phyloP scores from a whole-genome alignment of 2,888 invertebrate genomes.

The Meganola albula region DNA sequence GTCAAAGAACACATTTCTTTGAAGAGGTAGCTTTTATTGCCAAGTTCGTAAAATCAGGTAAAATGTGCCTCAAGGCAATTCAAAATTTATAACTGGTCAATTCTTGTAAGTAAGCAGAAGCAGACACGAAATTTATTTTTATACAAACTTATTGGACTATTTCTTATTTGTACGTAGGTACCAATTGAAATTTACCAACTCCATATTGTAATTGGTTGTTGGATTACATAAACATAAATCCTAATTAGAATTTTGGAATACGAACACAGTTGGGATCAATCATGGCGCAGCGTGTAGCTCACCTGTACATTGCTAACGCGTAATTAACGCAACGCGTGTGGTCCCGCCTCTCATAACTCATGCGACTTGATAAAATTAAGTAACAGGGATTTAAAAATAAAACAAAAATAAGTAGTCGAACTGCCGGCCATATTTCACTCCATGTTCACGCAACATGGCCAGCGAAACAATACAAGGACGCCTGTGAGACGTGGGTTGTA shows the following conservation, averaged over 20 bases:
- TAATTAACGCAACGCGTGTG: constrained; percentile 73
- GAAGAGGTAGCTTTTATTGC: no score
- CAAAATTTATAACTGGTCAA: no score
- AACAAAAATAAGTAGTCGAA: constrained; percentile 70
- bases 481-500: constrained; percentile 44
- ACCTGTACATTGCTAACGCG: constrained; percentile 48
- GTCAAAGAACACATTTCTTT: no score
- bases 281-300: constrained; percentile 29
- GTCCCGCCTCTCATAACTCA: constrained; percentile 73
- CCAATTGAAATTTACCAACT: constrained; percentile 18
- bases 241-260: constrained; percentile 22
- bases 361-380: constrained; percentile 77
- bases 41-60: no score
- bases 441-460: constrained; percentile 70
- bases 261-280: constrained; percentile 28
- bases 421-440: constrained; percentile 72
- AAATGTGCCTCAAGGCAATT: constrained; percentile 8
- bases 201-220: constrained; percentile 13
- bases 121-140: no score
- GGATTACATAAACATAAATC: constrained; percentile 15
- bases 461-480: constrained; percentile 77
- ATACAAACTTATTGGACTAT: constrained; percentile 23
- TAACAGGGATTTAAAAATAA: constrained; percentile 68
- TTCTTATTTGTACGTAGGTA: no score
- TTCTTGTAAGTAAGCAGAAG: no score